Evolutionary conservation across 2,888 invertebrate species (phyloP).

Genomic region (Sminthurinus aureus): DNA sequence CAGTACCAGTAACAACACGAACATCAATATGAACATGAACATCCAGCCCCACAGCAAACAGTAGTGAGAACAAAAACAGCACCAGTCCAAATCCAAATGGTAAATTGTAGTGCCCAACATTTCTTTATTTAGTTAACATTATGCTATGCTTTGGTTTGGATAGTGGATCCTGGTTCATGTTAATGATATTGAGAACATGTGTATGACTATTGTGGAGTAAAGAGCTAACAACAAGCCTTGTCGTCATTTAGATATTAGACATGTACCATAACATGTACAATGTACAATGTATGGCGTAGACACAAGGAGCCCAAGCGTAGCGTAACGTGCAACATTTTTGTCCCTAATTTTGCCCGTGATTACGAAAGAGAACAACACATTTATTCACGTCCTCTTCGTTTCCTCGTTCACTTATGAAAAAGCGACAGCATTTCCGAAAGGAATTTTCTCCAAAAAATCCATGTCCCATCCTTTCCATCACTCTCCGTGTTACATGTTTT

Average conservation of each 20-base stretch:
- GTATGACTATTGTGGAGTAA: background rate
- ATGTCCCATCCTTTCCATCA: background rate
- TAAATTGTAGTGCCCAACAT: background rate
- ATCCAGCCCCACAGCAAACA: no score
- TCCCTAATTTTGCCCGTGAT: slow-evolving; percentile 34
- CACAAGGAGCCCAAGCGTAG: background rate
- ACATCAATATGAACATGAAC: no score
- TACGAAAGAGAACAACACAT: slow-evolving; percentile 41
- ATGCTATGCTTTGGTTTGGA: background rate
- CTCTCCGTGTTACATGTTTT: background rate
- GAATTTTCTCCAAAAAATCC: slow-evolving; percentile 10
- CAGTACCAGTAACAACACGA: no score
- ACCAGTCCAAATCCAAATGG: background rate
- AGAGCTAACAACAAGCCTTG: background rate
- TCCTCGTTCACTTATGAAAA: slow-evolving; percentile 35
- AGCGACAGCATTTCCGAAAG: slow-evolving; percentile 32
- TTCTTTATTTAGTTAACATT: background rate
- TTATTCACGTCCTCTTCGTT: slow-evolving; percentile 50
- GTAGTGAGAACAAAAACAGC: background rate
- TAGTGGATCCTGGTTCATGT: no score
- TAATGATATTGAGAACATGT: background rate
- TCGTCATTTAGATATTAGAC: background rate
- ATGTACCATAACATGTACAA: background rate
- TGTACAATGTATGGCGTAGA: background rate
- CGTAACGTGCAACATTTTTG: slow-evolving; percentile 35